Evolutionary conservation across 2,113 vertebrate species (phyloP), one percentile per base, ranked within the genome.

Genomic region (Phoenicopterus ruber): DNA sequence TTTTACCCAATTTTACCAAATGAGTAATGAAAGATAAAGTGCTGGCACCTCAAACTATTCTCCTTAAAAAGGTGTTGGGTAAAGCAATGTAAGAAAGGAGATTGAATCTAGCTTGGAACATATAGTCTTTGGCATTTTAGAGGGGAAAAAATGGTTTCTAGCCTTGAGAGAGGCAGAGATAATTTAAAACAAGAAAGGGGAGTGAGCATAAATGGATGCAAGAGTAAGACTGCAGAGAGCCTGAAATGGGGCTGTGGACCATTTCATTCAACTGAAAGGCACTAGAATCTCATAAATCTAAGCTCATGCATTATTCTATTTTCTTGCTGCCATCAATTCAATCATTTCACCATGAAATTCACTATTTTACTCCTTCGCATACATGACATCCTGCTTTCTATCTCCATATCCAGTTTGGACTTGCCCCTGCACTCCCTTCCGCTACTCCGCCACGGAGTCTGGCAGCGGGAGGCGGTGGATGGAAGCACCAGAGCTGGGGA

Each of bases 401-500:
- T 36, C 69, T 71, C 70, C 73, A 70, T 22, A 47, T 11, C 32
- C 65, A 81, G 65, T 50, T 13, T 58, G 61, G 50, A 17, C 2
- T 1, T 57, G 34, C 29, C 40, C 24, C 66, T 72, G 49, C 57
- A 31, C 10, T 71, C 32, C 26, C 17, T 38, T 86, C 40, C 65
- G 72, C 49, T 40, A 7, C 21, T n/a, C 42, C 1, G 1, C 49
- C 73, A 31, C 3, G 2, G 4, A 54, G 13, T 4, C 13, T 67
- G 69, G 55, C 1, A 8, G 34, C 12, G 2, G 61, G 16, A 77
- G 17, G 46, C 0, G 0, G 6, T 73, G 72, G 55, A 47, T 52
- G 65, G 63, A 52, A 83, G 49, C 49, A n/a, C 17, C n/a, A 55
- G 66, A 42, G 79, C 4, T 0, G 1, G 26, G 24, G 29, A 24